Evolutionary conservation across 2,113 vertebrate genomes (phyloP).

Genomic region (Rynchops niger): DNA sequence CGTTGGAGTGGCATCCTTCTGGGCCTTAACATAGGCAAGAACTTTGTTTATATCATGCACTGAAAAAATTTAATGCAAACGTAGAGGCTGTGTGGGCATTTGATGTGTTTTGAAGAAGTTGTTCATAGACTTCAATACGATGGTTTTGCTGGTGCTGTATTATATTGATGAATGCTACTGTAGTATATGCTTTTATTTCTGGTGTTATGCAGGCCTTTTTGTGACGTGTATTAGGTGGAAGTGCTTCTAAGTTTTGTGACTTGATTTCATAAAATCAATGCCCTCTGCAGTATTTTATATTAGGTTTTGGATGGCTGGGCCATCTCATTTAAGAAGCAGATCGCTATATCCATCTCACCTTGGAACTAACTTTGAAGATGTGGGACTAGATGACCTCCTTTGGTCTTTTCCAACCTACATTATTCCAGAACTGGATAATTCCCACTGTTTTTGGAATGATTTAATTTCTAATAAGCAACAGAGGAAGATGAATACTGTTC

Average conservation of each 20-base stretch:
- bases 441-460: not conserved
- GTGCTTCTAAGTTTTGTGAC: not conserved
- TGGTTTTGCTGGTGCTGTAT: not conserved
- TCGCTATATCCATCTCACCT: not conserved
- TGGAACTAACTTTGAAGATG: not conserved
- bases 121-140: not conserved
- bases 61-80: not conserved
- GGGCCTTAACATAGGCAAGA: not conserved
- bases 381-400: not conserved
- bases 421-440: not conserved
- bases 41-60: not conserved
- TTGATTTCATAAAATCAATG: not conserved
- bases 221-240: not conserved
- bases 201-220: not conserved
- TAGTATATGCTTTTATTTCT: not conserved
- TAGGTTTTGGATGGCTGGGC: not conserved
- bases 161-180: not conserved
- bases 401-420: not conserved
- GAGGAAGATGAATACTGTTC: not conserved
- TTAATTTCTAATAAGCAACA: not conserved
- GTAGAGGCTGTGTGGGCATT: not conserved
- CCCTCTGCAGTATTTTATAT: not conserved
- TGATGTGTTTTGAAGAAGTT: not conserved
- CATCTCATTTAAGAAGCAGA: not conserved
- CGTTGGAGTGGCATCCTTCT: not conserved